phyloP scores from a whole-genome alignment of 2,888 invertebrate genomes.

The Scaptodrosophila latifasciaeformis region DNA sequence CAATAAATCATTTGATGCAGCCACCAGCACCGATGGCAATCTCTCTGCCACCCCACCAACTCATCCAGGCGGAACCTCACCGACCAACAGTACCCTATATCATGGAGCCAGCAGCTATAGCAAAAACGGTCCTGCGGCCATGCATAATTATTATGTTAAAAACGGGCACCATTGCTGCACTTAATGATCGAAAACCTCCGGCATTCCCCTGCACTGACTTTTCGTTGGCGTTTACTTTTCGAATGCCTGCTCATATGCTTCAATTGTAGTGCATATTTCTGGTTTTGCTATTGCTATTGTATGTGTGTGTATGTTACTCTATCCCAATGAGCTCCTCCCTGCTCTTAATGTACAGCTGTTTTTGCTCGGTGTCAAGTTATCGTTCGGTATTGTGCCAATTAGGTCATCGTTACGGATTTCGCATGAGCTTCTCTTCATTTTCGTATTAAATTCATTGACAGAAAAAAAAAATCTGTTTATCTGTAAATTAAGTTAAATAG shows the following conservation, averaged over 20 bases:
- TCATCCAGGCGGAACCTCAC: background rate
- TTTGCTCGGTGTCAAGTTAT: too few species aligned
- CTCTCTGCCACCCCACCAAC: conserved; percentile 6
- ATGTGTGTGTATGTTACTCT: too few species aligned
- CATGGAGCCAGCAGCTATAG: conserved; percentile 58
- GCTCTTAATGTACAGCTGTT: too few species aligned
- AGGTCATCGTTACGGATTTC: background rate
- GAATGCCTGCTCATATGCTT: too few species aligned
- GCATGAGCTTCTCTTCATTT: background rate
- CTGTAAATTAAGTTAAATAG: too few species aligned
- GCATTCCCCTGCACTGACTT: too few species aligned
- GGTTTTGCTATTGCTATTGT: too few species aligned
- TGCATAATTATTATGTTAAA: conserved; percentile 73
- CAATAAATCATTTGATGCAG: conserved; percentile 58
- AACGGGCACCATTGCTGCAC: conserved; percentile 74
- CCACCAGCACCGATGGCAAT: conserved; percentile 32
- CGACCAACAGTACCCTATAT: conserved; percentile 17
- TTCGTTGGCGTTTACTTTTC: too few species aligned
- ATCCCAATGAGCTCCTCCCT: too few species aligned
- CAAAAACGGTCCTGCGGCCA: conserved; percentile 57
- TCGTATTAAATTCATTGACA: too few species aligned
- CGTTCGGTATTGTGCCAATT: background rate
- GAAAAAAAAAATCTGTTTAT: too few species aligned
- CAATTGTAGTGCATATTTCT: too few species aligned
- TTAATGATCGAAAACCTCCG: conserved; percentile 59